These are phyloP conservation scores for Pardalotus punctatus DNA, from an alignment of 2,113 vertebrate genomes.

Conservation along the genomic window DNA sequence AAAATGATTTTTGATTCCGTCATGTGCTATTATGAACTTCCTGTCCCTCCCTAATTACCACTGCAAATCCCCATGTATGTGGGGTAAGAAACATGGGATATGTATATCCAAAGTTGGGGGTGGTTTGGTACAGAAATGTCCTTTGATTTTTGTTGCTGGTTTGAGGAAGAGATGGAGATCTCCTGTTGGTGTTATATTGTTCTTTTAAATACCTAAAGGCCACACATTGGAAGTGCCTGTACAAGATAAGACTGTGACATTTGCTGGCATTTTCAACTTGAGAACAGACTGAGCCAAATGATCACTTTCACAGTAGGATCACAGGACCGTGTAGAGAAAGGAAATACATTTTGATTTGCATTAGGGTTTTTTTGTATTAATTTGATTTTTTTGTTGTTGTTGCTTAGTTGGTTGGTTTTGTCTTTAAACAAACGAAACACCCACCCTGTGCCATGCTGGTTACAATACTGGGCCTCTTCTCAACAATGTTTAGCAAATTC, in stretches of 20 bases:
- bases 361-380: not conserved
- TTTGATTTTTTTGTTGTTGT: not conserved
- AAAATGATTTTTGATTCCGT: not conserved
- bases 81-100: not conserved
- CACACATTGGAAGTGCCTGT: not conserved
- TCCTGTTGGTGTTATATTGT: not conserved
- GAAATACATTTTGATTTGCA: not conserved
- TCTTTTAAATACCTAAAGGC: not conserved
- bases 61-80: not conserved
- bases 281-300: not conserved
- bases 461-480: not conserved
- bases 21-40: rapidly evolving
- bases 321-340: not conserved
- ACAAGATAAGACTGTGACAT: not conserved
- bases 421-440: not conserved
- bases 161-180: not conserved
- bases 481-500: not conserved
- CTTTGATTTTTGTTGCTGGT: not conserved
- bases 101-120: not conserved
- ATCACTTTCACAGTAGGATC: not conserved
- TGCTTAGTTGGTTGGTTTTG: not conserved
- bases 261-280: not conserved
- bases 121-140: not conserved
- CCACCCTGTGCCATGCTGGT: not conserved
- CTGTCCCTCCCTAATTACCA: not conserved